These are phyloP conservation scores for Pseudocheirus occidentalis DNA, from an alignment of 2,797 vertebrate genomes.

Conservation along the genomic window DNA sequence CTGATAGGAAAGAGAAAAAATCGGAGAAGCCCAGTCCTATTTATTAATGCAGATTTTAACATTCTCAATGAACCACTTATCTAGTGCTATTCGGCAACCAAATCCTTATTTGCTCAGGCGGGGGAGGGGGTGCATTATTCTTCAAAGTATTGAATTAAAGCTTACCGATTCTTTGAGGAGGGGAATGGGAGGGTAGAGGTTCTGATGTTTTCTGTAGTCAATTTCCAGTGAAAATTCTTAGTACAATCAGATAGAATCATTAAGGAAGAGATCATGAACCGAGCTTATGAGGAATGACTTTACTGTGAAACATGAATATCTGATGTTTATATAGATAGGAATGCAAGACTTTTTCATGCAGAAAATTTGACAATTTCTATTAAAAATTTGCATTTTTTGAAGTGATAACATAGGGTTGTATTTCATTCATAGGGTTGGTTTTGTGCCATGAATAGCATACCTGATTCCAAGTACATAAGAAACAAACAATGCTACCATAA, in stretches of 20 bases:
- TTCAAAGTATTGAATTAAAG: conserved; percentile 82
- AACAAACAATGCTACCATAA: background rate
- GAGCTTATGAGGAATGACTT: conserved; percentile 56
- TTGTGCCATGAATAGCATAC: conserved; percentile 44
- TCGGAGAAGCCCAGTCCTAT: conserved; percentile 82
- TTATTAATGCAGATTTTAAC: conserved; percentile 88
- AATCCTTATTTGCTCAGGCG: conserved; percentile 84
- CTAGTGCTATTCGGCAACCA: conserved; percentile 80
- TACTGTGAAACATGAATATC: conserved; percentile 42
- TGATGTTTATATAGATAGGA: conserved; percentile 38
- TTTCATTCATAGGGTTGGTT: conserved; percentile 35
- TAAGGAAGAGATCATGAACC: conserved; percentile 50
- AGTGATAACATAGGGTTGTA: conserved; percentile 28
- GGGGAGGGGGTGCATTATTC: conserved; percentile 58
- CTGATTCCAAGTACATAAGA: background rate
- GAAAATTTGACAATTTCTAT: conserved; percentile 45
- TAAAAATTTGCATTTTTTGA: background rate
- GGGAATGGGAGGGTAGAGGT: background rate
- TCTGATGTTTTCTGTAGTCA: conserved; percentile 61
- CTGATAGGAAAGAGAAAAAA: conserved; percentile 84
- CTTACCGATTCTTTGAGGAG: conserved; percentile 58
- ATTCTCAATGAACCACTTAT: conserved; percentile 84
- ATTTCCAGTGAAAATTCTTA: conserved; percentile 44
- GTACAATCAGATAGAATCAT: conserved; percentile 50
- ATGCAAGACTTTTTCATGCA: conserved; percentile 32